Evolutionary conservation across 2,113 vertebrate species (phyloP).

Genomic region (Misgurnus mizolepis): DNA sequence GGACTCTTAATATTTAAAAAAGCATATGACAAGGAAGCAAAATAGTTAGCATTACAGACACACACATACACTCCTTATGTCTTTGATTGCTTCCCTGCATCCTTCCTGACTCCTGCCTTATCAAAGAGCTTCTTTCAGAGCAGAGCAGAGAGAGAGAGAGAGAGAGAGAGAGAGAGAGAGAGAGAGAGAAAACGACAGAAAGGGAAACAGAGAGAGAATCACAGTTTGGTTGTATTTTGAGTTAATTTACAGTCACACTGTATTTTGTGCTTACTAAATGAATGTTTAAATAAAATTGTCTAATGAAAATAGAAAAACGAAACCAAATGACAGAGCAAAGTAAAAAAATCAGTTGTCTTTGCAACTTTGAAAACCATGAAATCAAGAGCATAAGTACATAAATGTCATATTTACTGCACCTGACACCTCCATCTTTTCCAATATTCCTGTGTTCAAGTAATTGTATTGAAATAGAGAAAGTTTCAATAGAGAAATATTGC

Average conservation of each 20-base stretch:
- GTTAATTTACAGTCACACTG: conserved; percentile 25
- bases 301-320: too few relatives aligned
- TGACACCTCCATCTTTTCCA: too few relatives aligned
- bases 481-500: too few relatives aligned
- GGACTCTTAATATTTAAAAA: background rate
- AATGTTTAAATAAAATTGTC: background rate
- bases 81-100: conserved; percentile 41
- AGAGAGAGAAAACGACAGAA: background rate
- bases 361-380: background rate
- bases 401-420: too few relatives aligned
- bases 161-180: background rate
- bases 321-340: background rate
- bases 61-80: conserved; percentile 13
- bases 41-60: conserved; percentile 17
- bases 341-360: background rate
- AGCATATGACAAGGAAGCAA: background rate
- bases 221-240: conserved; percentile 30
- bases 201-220: background rate
- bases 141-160: background rate
- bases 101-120: conserved; percentile 36
- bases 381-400: background rate
- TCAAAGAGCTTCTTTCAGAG: conserved; percentile 43
- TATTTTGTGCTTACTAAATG: background rate
- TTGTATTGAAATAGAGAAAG: too few relatives aligned
- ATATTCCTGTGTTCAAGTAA: too few relatives aligned